Evolutionary conservation across 1,140 invertebrate species (phyloP), one percentile per base, ranked within the genome.

Genomic region (Bombus affinis): DNA sequence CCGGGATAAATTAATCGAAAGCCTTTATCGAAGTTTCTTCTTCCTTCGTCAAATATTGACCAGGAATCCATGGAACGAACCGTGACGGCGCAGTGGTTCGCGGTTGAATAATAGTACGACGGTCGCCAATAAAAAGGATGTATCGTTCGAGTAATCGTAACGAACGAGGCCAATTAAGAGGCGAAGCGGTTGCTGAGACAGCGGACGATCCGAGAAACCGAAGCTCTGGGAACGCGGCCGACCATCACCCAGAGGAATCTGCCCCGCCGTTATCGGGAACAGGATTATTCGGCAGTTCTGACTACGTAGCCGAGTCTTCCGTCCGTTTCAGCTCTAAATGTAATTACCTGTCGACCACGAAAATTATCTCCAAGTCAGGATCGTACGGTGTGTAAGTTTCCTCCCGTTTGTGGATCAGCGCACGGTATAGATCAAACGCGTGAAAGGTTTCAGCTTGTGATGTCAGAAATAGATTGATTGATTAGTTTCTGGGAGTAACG

Each of bases 281-380:
- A 90, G 92, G 92, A 94, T 93, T 92, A 92, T 94, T 92, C 86
- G 72, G 82, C 83, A 92, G 91, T 93, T 92, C 89, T 91, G 90
- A 93, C 92, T 92, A 92, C 89, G 89, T 91, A 92, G 91, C 87
- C 25, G 82, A 92, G 85, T 85, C 91, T 90, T 88, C 88, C 88
- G 87, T 86, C 90, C 90, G 86, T 81, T 91, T 81, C 86, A 85
- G 89, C 88, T 89, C 91, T 92, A 90, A 93, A 92, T 92, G 90
- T 92, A 93, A 94, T 93, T 93, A 93, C 90, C 90, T 88, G 76
- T 76, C 87, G 85, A 88, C 87, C 87, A 77, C 89, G 88, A 90
- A 88, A 90, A 90, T 90, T 90, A 90, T 90, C 77, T 71, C 68
- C 44, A 39, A 25, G 37, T 47, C 28, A 18, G 80, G 28, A 85